Evolutionary conservation across 2,888 invertebrate species (phyloP).

Genomic region (Rotaria socialis): DNA sequence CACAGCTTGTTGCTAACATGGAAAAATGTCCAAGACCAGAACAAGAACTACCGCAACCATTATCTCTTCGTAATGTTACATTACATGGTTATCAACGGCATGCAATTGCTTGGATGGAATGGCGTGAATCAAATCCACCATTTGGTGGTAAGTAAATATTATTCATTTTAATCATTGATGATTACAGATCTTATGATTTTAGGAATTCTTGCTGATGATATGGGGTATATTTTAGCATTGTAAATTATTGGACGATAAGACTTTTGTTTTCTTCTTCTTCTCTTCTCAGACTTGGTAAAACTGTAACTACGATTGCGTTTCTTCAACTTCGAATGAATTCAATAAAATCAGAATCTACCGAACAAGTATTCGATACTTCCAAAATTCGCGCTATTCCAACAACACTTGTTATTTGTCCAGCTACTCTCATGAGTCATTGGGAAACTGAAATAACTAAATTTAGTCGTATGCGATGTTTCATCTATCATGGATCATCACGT

Average conservation of each 20-base stretch:
- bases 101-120: conserved; percentile 15
- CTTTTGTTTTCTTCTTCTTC: conserved; percentile 55
- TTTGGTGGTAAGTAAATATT: not conserved
- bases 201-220: conserved; percentile 72
- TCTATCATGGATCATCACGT: conserved; percentile 78
- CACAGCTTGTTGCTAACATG: not conserved
- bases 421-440: conserved; percentile 86
- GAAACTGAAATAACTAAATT: conserved; percentile 68
- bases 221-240: not conserved
- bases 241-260: no score
- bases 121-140: not conserved
- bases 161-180: not conserved
- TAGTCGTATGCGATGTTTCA: conserved; percentile 63
- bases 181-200: not conserved
- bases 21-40: conserved; percentile 10
- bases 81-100: conserved; percentile 21
- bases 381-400: conserved; percentile 30
- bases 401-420: conserved; percentile 80
- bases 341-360: conserved; percentile 51
- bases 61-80: conserved; percentile 22
- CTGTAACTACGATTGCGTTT: conserved; percentile 61
- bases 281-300: conserved; percentile 64
- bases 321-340: conserved; percentile 51
- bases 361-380: not conserved
- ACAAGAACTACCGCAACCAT: not conserved